Evolutionary conservation across 2,113 vertebrate genomes (phyloP).

Genomic region (Tenebrosternarchus preto): DNA sequence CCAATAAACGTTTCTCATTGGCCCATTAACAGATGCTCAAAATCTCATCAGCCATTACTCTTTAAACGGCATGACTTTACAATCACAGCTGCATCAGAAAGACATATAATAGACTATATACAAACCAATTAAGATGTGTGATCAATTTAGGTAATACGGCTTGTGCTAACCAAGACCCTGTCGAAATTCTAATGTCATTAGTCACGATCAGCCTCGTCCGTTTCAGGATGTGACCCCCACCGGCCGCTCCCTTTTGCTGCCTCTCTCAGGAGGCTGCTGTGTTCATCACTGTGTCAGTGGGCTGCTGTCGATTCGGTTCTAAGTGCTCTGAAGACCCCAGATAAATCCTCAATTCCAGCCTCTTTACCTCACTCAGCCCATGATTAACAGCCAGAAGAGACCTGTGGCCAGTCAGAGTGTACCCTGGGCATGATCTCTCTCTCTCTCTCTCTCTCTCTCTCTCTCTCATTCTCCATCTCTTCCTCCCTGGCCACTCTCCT

Average conservation of each 20-base stretch:
- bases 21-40: slow-evolving; percentile 9
- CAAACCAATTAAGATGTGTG: slow-evolving; percentile 9
- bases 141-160: background rate
- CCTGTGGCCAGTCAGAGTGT: slow-evolving; percentile 22
- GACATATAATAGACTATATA: background rate
- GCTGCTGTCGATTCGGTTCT: slow-evolving; percentile 59
- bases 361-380: slow-evolving; percentile 58
- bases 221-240: slow-evolving; percentile 26
- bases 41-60: slow-evolving; percentile 18
- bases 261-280: slow-evolving; percentile 63
- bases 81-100: background rate
- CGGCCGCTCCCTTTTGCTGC: slow-evolving; percentile 17
- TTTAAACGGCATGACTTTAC: background rate
- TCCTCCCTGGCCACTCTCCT: slow-evolving; percentile 44
- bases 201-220: slow-evolving; percentile 60
- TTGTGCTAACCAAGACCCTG: background rate
- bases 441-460: slow-evolving; percentile 18
- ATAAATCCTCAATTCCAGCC: slow-evolving; percentile 67
- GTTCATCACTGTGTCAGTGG: slow-evolving; percentile 63
- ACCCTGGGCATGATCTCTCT: slow-evolving; percentile 22
- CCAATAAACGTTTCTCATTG: slow-evolving; percentile 15
- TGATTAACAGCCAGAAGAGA: slow-evolving; percentile 65
- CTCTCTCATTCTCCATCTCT: slow-evolving; percentile 7
- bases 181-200: background rate
- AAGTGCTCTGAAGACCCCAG: slow-evolving; percentile 66